phyloP scores from a whole-genome alignment of 2,113 vertebrate genomes.

The Austrofundulus limnaeus region DNA sequence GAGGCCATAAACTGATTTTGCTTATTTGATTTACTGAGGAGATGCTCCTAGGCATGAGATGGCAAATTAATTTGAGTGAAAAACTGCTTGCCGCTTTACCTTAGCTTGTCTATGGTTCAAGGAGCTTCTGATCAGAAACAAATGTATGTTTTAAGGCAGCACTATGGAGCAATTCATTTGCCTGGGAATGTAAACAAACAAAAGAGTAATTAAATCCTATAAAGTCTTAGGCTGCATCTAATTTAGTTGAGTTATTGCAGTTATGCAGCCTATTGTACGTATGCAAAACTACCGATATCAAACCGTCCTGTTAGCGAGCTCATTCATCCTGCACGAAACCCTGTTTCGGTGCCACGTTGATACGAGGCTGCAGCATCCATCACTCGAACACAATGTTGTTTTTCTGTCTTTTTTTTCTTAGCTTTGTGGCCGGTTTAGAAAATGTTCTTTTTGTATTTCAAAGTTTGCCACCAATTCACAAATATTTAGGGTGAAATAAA shows the following conservation, averaged over 20 bases:
- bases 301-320: constrained; percentile 48
- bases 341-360: constrained; percentile 53
- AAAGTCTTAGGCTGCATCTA: constrained; percentile 52
- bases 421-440: constrained; percentile 6
- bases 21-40: constrained; percentile 75
- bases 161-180: constrained; percentile 66
- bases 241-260: constrained; percentile 60
- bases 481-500: neutral
- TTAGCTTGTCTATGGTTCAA: constrained; percentile 43
- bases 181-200: constrained; percentile 61
- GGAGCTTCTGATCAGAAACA: constrained; percentile 66
- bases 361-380: constrained; percentile 66
- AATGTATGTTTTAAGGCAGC: constrained; percentile 55
- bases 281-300: constrained; percentile 48
- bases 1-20: constrained; percentile 56
- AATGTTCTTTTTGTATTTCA: neutral
- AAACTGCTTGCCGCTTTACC: constrained; percentile 42
- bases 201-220: constrained; percentile 68
- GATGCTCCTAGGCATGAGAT: constrained; percentile 62
- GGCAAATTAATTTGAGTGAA: constrained; percentile 60
- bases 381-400: constrained; percentile 41
- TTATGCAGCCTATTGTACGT: constrained; percentile 44
- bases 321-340: constrained; percentile 61
- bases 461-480: constrained; percentile 16
- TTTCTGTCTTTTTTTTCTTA: constrained; percentile 12